Evolutionary conservation across 1,140 invertebrate species (phyloP).

Genomic region (Rhysida immarginata): DNA sequence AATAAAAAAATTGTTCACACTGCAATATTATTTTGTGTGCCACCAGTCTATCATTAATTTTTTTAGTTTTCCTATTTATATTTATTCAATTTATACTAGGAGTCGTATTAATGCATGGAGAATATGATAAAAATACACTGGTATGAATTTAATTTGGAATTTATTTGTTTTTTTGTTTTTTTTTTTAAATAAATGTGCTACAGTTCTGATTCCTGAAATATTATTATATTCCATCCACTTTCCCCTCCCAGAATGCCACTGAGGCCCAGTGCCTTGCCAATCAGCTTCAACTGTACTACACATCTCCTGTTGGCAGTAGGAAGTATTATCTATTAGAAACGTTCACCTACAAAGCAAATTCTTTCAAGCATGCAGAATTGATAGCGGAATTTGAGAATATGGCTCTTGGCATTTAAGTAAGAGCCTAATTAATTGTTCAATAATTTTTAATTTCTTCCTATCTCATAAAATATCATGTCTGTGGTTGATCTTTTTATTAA

Average conservation of each 20-base stretch:
- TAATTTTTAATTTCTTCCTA: too few relatives aligned
- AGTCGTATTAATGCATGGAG: constrained; percentile 70
- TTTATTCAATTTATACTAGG: constrained; percentile 59
- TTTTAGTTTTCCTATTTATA: too few relatives aligned
- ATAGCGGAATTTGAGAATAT: constrained; percentile 57
- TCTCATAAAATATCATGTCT: too few relatives aligned
- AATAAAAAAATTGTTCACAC: too few relatives aligned
- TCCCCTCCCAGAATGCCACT: constrained; percentile 37
- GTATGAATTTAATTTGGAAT: constrained; percentile 18
- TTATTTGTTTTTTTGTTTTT: not conserved
- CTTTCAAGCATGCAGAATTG: constrained; percentile 69
- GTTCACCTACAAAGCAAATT: constrained; percentile 53
- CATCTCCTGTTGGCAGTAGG: constrained; percentile 37
- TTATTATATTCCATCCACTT: not conserved
- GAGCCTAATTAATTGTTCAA: too few relatives aligned
- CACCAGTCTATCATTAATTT: too few relatives aligned
- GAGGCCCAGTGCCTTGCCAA: constrained; percentile 75
- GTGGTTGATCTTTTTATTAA: too few relatives aligned
- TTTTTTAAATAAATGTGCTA: not conserved
- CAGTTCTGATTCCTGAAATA: not conserved
- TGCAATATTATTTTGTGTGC: too few relatives aligned
- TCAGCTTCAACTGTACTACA: constrained; percentile 72
- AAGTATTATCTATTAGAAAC: constrained; percentile 48
- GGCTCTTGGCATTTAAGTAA: too few relatives aligned
- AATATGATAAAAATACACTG: constrained; percentile 67